These are phyloP conservation scores for Zoanthus gigantus DNA, from an alignment of 92 coral and sea anemone species.

Conservation along the genomic window DNA sequence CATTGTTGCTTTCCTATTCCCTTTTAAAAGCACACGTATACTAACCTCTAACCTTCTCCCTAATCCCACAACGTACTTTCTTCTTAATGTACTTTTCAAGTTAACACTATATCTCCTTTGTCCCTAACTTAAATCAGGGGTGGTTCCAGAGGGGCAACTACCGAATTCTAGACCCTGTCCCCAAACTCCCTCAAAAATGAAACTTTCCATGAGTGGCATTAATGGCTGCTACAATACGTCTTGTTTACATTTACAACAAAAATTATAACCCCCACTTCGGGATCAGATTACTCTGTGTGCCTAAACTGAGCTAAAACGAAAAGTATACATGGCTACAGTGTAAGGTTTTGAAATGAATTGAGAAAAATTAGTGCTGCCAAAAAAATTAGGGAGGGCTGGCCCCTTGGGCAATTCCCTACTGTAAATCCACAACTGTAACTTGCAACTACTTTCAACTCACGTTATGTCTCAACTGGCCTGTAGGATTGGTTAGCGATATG, in stretches of 20 bases:
- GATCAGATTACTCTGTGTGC: too few species aligned
- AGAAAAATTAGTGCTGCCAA: background rate
- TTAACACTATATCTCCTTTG: background rate
- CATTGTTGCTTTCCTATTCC: background rate
- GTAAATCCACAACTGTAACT: background rate
- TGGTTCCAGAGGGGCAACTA: too few species aligned
- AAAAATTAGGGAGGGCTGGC: background rate
- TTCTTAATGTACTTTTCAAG: background rate
- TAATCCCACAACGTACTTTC: background rate
- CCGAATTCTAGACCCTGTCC: too few species aligned
- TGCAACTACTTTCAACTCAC: background rate
- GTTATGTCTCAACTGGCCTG: background rate
- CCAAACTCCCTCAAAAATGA: too few species aligned
- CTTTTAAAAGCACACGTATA: background rate
- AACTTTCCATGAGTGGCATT: background rate
- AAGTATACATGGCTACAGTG: too few species aligned
- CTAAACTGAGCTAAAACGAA: too few species aligned
- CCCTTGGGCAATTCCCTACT: background rate
- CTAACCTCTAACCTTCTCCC: background rate
- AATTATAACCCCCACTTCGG: background rate
- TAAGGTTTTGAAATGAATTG: too few species aligned
- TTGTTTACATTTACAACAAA: background rate
- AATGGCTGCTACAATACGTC: background rate
- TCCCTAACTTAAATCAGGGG: background rate
- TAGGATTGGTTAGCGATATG: slow-evolving; percentile 48